Base-by-base conservation (phyloP, 2,113 vertebrate genomes). In the Sisor rabdophorus region DNA sequence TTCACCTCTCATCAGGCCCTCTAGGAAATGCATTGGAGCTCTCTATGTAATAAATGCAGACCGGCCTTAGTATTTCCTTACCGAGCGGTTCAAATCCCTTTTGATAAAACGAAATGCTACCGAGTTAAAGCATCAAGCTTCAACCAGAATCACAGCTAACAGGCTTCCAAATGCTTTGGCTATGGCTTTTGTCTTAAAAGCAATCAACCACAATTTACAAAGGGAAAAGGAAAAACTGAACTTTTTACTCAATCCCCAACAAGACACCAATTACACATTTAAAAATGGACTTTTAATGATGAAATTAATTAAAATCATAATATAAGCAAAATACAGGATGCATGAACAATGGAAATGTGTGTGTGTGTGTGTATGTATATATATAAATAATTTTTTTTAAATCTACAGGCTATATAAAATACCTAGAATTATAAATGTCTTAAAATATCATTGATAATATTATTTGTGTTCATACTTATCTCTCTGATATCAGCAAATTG, bases 181-280 rank as follows among this genome's bases (percentile, higher is more conserved):
- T 84, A 86, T 77, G 81, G 86, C 86, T 85, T 85, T 89, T 82
- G 85, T 71, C 89, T 88, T 90, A 89, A 90, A 90, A 88, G 82
- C 86, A 91, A 88, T 87, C 90, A 88, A 83, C 86, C 86, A 88
- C 88, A 90, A 89, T 88, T 86, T 85, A 86, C 84, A 78, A 87
- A 87, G 83, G 79, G 86, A 78, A 88, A 86, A 87, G 89, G 84
- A 86, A 88, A 79, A 85, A 86, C 84, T 88, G 86, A 91, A 88
- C 87, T 86, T 86, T 85, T 88, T 86, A 87, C 87, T 85, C 87
- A 86, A 84, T 83, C 86, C 88, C 76, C 78, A 75, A 80, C 61
- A 80, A 55, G 75, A 86, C 79, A 84, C 40, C 83, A 86, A 81
- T 76, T 40, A 73, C 44, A 63, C 20, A 75, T 30, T 70, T 56